These are phyloP conservation scores for Oncorhynchus gorbuscha DNA, from an alignment of 2,113 vertebrate genomes.

Conservation along the genomic window DNA sequence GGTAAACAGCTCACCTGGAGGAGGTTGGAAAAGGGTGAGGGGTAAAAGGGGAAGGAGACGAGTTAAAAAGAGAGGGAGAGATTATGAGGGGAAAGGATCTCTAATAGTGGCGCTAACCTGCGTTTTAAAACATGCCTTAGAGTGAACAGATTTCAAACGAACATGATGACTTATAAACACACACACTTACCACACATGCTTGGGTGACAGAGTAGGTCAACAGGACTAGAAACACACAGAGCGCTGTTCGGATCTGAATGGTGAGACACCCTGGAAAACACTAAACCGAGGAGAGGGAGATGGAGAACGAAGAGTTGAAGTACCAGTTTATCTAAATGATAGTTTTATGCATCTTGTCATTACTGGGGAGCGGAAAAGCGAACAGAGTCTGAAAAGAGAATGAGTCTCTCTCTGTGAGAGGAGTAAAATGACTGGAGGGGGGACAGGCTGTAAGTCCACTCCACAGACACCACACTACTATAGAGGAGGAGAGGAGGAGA, in stretches of 20 bases:
- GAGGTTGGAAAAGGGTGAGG: not conserved
- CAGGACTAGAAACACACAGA: conserved; percentile 89
- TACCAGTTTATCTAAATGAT: conserved; percentile 40
- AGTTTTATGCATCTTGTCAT: not conserved
- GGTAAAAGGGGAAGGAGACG: not conserved
- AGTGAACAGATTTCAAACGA: not conserved
- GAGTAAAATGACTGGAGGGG: not conserved
- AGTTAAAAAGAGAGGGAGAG: not conserved
- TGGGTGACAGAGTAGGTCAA: conserved; percentile 93
- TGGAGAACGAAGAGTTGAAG: conserved; percentile 20
- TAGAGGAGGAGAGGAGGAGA: not conserved
- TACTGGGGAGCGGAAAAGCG: not conserved
- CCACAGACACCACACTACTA: not conserved
- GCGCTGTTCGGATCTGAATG: conserved; percentile 89
- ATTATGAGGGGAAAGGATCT: not conserved
- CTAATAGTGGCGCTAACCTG: too few species aligned
- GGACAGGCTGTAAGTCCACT: too few species aligned
- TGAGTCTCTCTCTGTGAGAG: conserved; percentile 28
- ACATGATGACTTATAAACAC: not conserved
- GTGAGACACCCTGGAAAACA: conserved; percentile 98
- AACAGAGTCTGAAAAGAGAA: conserved; percentile 23
- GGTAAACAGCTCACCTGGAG: conserved; percentile 89
- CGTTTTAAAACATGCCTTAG: not conserved
- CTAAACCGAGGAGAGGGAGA: conserved; percentile 58
- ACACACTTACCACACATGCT: conserved; percentile 90